Evolutionary conservation across 1,140 invertebrate species (phyloP).

Genomic region (Drosophila nigromelanica): DNA sequence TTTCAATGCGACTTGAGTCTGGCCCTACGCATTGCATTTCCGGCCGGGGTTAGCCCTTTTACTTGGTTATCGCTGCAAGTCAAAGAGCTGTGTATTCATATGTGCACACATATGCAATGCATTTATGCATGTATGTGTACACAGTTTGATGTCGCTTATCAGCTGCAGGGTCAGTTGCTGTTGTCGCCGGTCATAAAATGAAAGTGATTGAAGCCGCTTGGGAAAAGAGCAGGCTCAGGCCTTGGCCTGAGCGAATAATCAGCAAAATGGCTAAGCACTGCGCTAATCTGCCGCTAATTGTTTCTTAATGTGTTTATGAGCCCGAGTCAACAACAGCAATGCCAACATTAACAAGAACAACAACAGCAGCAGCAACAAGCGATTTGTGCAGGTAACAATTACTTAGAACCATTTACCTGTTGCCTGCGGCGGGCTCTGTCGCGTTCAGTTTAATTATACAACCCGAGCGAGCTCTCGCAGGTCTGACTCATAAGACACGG

Average conservation of each 20-base stretch:
- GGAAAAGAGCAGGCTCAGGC: slow-evolving; percentile 29
- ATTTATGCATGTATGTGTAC: not conserved
- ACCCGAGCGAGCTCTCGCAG: not conserved
- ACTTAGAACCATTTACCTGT: slow-evolving; percentile 45
- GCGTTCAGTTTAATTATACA: slow-evolving; percentile 41
- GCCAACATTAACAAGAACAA: too few relatives aligned
- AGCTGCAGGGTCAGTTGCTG: slow-evolving; percentile 15
- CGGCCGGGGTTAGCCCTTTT: slow-evolving; percentile 37
- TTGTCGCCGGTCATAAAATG: slow-evolving; percentile 60
- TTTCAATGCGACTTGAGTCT: slow-evolving; percentile 18
- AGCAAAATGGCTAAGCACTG: slow-evolving; percentile 25
- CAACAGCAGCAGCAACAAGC: too few relatives aligned
- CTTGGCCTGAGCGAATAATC: slow-evolving; percentile 34
- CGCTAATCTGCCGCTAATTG: slow-evolving; percentile 73
- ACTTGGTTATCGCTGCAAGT: slow-evolving; percentile 45
- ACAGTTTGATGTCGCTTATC: slow-evolving; percentile 47
- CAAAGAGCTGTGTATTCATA: slow-evolving; percentile 5
- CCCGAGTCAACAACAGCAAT: slow-evolving; percentile 26
- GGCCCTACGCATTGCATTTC: slow-evolving; percentile 39
- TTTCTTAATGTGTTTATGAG: slow-evolving; percentile 70
- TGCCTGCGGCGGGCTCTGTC: not conserved
- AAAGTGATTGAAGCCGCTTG: slow-evolving; percentile 57
- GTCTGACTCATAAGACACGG: slow-evolving; percentile 55
- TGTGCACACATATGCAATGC: too few relatives aligned
- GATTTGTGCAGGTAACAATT: slow-evolving; percentile 24